Evolutionary conservation across 2,797 vertebrate species (phyloP).

Genomic region (Hozukius guyotensis): DNA sequence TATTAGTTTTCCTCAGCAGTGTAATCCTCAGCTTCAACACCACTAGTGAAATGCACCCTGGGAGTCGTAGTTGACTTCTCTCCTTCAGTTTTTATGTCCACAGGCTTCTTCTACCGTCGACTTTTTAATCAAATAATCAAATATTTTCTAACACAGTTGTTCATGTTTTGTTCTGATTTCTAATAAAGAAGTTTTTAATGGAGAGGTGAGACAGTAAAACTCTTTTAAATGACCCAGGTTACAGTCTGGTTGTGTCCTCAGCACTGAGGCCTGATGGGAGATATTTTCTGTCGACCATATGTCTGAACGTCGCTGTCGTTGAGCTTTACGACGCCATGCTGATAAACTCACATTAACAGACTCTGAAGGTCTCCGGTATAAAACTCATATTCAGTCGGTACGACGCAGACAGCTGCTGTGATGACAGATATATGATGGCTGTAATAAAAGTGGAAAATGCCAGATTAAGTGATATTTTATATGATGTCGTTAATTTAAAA

Average conservation of each 20-base stretch:
- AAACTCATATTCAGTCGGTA: too few species aligned
- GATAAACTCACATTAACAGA: slow-evolving; percentile 4
- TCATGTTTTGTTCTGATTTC: too few species aligned
- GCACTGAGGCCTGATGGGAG: background rate
- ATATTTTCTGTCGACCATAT: slow-evolving; percentile 3
- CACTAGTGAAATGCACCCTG: too few species aligned
- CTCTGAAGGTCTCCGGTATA: background rate
- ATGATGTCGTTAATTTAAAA: slow-evolving; percentile 63
- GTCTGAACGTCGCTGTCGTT: background rate
- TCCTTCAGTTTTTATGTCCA: too few species aligned
- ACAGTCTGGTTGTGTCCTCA: background rate
- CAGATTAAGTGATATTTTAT: slow-evolving; percentile 75
- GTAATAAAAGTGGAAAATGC: slow-evolving; percentile 67
- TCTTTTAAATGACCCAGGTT: background rate
- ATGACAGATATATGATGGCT: slow-evolving; percentile 68
- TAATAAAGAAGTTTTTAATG: background rate
- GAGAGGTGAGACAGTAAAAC: background rate
- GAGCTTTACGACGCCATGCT: slow-evolving; percentile 27
- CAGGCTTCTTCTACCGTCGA: too few species aligned
- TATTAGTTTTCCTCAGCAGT: too few species aligned
- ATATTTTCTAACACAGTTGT: too few species aligned
- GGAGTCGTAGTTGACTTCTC: too few species aligned
- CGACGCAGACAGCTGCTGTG: slow-evolving; percentile 55
- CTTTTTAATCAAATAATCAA: too few species aligned
- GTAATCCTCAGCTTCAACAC: too few species aligned